Conservation (phyloP, 2,797 vertebrate species). For the Basileuterus tristriatus region DNA sequence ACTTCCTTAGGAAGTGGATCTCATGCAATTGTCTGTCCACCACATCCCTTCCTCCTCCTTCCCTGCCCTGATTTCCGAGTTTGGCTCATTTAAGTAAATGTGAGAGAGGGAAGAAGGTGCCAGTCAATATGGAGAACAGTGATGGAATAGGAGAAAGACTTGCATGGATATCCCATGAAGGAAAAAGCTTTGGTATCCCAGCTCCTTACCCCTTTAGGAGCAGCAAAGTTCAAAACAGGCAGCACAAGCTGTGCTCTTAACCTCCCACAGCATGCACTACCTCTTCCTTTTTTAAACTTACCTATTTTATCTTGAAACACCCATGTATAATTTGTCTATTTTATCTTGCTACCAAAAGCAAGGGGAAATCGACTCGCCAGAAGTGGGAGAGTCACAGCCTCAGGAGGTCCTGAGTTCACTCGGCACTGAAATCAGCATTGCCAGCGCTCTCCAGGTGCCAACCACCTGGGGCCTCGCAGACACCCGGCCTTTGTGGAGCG, state of each 20-base stretch:
- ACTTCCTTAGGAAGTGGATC: neutral
- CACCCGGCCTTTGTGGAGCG: rapidly evolving
- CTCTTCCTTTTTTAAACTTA: neutral
- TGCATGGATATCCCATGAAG: neutral
- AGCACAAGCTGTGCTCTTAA: neutral
- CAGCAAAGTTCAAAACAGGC: neutral
- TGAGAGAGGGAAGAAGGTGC: neutral
- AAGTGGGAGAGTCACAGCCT: neutral
- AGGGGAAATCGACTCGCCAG: neutral
- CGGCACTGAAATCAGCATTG: neutral
- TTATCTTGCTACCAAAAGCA: neutral
- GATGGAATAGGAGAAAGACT: neutral
- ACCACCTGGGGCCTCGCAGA: rapidly evolving
- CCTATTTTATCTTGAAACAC: neutral
- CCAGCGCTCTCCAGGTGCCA: neutral
- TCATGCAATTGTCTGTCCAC: neutral
- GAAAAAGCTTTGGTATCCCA: neutral
- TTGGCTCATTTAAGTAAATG: neutral
- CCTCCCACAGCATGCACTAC: rapidly evolving
- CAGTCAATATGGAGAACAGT: neutral
- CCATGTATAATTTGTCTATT: neutral
- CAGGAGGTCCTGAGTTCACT: rapidly evolving
- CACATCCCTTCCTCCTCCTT: neutral
- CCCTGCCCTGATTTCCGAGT: neutral
- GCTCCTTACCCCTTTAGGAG: neutral